phyloP scores from a whole-genome alignment of 2,113 vertebrate genomes.

The Albula glossodonta region DNA sequence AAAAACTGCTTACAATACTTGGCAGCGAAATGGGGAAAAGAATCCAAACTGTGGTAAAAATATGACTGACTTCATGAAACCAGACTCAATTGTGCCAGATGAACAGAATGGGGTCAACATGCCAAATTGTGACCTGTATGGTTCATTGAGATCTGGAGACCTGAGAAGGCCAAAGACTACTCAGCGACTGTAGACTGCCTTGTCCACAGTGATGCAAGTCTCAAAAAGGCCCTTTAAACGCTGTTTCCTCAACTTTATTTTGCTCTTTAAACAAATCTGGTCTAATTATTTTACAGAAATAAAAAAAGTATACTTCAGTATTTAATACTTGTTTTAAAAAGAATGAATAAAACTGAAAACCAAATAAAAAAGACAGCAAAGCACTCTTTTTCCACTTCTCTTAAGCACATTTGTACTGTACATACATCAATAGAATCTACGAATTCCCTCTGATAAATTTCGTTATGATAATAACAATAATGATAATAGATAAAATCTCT shows the following conservation, averaged over 20 bases:
- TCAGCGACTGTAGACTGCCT: background rate
- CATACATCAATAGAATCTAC: slow-evolving; percentile 52
- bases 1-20: background rate
- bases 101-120: background rate
- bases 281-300: slow-evolving; percentile 42
- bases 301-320: slow-evolving; percentile 52
- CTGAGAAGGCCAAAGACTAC: slow-evolving; percentile 59
- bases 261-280: slow-evolving; percentile 27
- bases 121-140: slow-evolving; percentile 36
- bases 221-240: slow-evolving; percentile 47
- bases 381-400: slow-evolving; percentile 34
- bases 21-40: background rate
- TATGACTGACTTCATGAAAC: background rate
- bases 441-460: slow-evolving; percentile 56
- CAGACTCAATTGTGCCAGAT: background rate
- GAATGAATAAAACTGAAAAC: slow-evolving; percentile 53
- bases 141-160: slow-evolving; percentile 61
- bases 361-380: slow-evolving; percentile 40
- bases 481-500: slow-evolving; percentile 70
- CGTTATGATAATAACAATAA: slow-evolving; percentile 56
- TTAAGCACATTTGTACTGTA: slow-evolving; percentile 41
- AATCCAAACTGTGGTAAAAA: background rate
- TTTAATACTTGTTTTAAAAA: slow-evolving; percentile 54
- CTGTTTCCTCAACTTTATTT: slow-evolving; percentile 45
- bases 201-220: slow-evolving; percentile 46